These are phyloP conservation scores for Jacana jacana DNA, from an alignment of 2,113 vertebrate species.

Conservation along the genomic window DNA sequence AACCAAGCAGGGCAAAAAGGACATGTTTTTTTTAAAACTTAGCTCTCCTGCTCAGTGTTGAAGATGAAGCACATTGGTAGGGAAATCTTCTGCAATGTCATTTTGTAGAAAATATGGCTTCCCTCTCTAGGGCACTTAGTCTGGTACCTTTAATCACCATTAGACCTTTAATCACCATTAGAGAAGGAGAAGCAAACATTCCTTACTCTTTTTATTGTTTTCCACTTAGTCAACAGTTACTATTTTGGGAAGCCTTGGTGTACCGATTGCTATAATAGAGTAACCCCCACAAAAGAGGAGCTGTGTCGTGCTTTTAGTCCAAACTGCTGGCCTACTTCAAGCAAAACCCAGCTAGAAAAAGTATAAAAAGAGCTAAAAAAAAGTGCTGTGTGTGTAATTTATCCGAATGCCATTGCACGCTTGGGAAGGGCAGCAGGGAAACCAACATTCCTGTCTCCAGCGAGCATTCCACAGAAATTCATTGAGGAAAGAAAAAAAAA, in stretches of 20 bases:
- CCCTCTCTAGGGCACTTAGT: not conserved
- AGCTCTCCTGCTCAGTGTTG: not conserved
- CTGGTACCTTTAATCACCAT: not conserved
- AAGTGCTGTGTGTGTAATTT: constrained; percentile 3
- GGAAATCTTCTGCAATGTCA: not conserved
- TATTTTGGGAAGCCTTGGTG: not conserved
- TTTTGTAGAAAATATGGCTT: not conserved
- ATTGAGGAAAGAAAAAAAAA: not conserved
- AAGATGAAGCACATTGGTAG: not conserved
- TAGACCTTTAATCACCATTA: not conserved
- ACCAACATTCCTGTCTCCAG: constrained; percentile 57
- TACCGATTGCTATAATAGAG: not conserved
- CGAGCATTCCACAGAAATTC: constrained; percentile 53
- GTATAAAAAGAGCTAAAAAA: not conserved
- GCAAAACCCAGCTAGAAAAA: not conserved
- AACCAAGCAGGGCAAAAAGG: not conserved
- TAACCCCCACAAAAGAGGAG: not conserved
- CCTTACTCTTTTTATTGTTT: not conserved
- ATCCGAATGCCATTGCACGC: not conserved
- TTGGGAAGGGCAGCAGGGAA: constrained; percentile 40
- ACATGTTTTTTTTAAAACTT: not conserved
- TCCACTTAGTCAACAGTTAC: not conserved
- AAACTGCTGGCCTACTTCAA: not conserved
- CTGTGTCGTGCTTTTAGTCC: not conserved
- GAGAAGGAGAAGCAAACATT: not conserved